Evolutionary conservation across 2,113 vertebrate genomes (phyloP).

Genomic region (Urocynchramus pylzowi): DNA sequence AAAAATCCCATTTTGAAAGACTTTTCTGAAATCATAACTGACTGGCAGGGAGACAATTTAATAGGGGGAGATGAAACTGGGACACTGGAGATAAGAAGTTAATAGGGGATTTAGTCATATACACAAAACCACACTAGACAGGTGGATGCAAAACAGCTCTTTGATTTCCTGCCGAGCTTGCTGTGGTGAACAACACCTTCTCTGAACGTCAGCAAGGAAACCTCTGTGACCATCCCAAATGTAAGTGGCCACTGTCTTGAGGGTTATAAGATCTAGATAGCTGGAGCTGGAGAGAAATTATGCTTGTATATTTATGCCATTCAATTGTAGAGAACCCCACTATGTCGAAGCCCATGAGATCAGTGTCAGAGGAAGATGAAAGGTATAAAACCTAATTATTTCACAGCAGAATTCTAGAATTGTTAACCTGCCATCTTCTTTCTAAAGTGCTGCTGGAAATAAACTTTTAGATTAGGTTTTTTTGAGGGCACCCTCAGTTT

Average conservation of each 20-base stretch:
- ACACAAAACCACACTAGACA: not conserved
- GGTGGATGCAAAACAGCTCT: not conserved
- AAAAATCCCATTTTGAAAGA: not conserved
- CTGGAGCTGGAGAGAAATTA: not conserved
- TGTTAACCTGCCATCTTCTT: not conserved
- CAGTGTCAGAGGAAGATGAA: not conserved
- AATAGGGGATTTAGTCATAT: not conserved
- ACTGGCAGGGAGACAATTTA: not conserved
- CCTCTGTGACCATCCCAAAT: not conserved
- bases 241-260: not conserved
- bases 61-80: constrained; percentile 8
- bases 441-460: not conserved
- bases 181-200: not conserved
- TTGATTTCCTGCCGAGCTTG: not conserved
- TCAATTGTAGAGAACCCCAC: not conserved
- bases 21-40: not conserved
- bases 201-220: not conserved
- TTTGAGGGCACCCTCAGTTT: not conserved
- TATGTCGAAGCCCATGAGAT: not conserved
- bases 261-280: not conserved
- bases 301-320: not conserved
- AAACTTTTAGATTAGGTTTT: not conserved
- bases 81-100: not conserved
- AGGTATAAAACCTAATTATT: not conserved
- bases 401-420: not conserved